phyloP scores from a whole-genome alignment of 2,113 vertebrate genomes.

The Willisornis vidua region DNA sequence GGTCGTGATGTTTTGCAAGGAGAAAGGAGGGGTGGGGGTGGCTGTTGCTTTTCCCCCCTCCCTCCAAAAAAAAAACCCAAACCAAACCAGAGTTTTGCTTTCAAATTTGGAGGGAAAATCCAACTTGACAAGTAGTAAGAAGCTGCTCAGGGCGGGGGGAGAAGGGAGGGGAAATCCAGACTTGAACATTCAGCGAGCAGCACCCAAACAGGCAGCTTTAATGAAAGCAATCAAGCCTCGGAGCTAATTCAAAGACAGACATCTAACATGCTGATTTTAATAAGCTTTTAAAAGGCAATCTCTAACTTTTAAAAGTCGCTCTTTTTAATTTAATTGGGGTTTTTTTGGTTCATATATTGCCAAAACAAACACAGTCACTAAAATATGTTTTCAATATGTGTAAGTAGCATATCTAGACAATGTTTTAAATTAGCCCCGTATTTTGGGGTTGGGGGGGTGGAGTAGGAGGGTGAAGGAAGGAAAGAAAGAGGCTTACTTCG shows the following conservation, averaged over 20 bases:
- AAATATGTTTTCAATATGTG: conserved; percentile 71
- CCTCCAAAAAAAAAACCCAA: neutral
- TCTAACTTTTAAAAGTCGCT: conserved; percentile 77
- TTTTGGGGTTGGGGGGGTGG: neutral
- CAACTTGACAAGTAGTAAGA: conserved; percentile 61
- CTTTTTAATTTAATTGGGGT: conserved; percentile 66
- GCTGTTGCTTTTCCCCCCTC: neutral
- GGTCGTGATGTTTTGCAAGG: neutral
- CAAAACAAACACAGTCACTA: conserved; percentile 69
- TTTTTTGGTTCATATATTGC: conserved; percentile 60
- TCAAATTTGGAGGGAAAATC: conserved; percentile 61
- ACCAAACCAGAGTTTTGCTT: neutral
- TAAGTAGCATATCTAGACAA: conserved; percentile 47
- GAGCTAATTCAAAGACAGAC: conserved; percentile 74
- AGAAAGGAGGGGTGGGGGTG: neutral
- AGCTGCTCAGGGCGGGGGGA: neutral
- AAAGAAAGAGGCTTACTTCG: neutral
- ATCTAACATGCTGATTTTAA: conserved; percentile 78
- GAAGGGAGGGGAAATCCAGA: neutral
- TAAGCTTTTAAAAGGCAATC: conserved; percentile 79
- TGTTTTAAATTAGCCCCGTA: conserved; percentile 48
- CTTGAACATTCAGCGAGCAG: conserved; percentile 57
- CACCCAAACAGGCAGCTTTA: conserved; percentile 73
- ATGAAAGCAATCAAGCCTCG: conserved; percentile 75
- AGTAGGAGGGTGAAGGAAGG: neutral